phyloP scores from a whole-genome alignment of 2,113 vertebrate genomes.

The Fukomys damarensis region DNA sequence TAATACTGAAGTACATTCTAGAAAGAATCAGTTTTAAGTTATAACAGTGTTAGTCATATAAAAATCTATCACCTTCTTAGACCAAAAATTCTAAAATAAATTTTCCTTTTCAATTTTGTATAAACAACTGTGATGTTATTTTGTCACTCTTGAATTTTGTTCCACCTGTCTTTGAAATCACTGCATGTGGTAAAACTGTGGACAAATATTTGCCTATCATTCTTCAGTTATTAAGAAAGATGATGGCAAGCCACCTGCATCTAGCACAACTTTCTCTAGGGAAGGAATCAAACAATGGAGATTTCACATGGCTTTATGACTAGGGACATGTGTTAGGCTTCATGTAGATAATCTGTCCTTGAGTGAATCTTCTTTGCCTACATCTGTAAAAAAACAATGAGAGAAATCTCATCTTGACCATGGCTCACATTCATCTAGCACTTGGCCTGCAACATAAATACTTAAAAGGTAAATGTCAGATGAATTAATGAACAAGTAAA shows the following conservation, averaged over 20 bases:
- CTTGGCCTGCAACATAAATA: not conserved
- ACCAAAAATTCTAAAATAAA: not conserved
- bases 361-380: not conserved
- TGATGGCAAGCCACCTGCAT: not conserved
- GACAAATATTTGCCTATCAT: not conserved
- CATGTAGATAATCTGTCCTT: not conserved
- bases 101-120: not conserved
- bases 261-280: not conserved
- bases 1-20: not conserved
- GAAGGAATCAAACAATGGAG: not conserved
- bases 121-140: not conserved
- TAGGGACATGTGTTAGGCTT: not conserved
- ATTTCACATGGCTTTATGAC: not conserved
- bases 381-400: not conserved
- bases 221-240: not conserved
- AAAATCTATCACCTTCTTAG: not conserved
- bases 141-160: not conserved
- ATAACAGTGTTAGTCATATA: not conserved
- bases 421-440: not conserved
- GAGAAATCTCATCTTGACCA: not conserved
- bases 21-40: not conserved
- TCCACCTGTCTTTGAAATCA: not conserved
- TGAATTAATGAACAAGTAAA: not conserved
- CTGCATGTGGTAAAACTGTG: not conserved
- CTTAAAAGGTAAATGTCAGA: not conserved